Base-by-base conservation (phyloP, 2,113 vertebrate genomes). In the Hippocampus guttulatus region DNA sequence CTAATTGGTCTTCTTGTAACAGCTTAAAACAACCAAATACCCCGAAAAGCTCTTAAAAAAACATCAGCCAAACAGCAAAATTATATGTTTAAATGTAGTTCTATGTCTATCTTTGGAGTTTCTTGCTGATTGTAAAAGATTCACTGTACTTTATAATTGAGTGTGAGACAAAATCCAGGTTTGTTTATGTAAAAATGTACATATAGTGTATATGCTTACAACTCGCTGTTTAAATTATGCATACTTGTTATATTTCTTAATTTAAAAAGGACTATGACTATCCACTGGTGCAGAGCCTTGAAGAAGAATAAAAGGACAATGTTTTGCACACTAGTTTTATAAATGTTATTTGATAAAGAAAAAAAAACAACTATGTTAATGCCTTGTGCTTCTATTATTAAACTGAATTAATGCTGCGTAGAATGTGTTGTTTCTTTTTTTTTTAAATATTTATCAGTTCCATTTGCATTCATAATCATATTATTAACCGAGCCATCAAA, bases 331-430 rank as follows among this genome's bases (percentile, higher is more conserved):
- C 94, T 91, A 91, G 92, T 92, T 92, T 92, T 92, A 90, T 91
- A 92, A 91, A 91, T 91, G 88, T 91, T 91, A 91, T 92, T 92
- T 92, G 88, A 91, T 90, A 87, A 88, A 86, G 87, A 87, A 78
- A 85, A 81, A 75, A 82, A 86, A 71, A 81, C 83, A 89, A 82
- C 87, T 89, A 89, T 88, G 87, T 89, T 88, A 88, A 87, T 85
- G 85, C 87, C 83, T 89, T 89, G 87, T 90, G 86, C 87, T 90
- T 91, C 86, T 93, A 94, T 94, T 93, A 95, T 96, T 95, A 95
- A 98, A 98, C 94, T 94, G 94, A 96, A 95, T 95, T 96, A 94
- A 94, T 94, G 93, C 94, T 93, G 93, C 87, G 92, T 84, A 88
- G 84, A 76, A 75, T 90, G 94, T 94, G 93, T 93, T 94, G 91